Conservation (phyloP, 2,797 vertebrate species). For the Carduelis carduelis region DNA sequence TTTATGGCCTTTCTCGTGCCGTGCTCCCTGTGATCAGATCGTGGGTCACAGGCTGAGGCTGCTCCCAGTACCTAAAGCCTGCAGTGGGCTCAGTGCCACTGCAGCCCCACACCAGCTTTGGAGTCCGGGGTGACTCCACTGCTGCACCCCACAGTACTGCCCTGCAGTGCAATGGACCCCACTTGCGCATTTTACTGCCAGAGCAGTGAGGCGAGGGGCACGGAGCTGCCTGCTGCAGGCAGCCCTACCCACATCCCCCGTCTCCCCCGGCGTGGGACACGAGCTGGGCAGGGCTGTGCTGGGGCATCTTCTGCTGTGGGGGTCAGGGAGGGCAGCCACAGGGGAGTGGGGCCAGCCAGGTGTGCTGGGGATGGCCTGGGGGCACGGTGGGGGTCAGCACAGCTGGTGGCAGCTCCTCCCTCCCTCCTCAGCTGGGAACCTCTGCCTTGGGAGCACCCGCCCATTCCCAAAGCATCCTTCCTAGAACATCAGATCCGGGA, state of each 20-base stretch:
- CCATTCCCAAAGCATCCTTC: neutral
- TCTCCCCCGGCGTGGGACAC: rapidly evolving
- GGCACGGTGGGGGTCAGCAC: neutral
- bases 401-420: neutral
- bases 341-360: too few species aligned
- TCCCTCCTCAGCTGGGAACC: neutral
- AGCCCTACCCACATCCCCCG: neutral
- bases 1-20: neutral
- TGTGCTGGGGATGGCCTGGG: neutral
- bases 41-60: neutral
- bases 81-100: rapidly evolving
- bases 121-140: rapidly evolving
- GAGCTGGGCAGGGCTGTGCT: neutral
- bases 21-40: rapidly evolving
- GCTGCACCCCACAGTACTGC: rapidly evolving
- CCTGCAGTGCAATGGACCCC: rapidly evolving
- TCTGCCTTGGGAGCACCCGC: neutral
- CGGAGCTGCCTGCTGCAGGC: neutral
- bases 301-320: neutral
- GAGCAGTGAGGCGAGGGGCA: rapidly evolving
- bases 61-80: neutral
- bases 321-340: neutral
- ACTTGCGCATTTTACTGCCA: rapidly evolving
- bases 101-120: neutral
- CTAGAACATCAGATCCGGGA: neutral